Evolutionary conservation across 2,113 vertebrate species (phyloP).

Genomic region (Oreochromis niloticus): DNA sequence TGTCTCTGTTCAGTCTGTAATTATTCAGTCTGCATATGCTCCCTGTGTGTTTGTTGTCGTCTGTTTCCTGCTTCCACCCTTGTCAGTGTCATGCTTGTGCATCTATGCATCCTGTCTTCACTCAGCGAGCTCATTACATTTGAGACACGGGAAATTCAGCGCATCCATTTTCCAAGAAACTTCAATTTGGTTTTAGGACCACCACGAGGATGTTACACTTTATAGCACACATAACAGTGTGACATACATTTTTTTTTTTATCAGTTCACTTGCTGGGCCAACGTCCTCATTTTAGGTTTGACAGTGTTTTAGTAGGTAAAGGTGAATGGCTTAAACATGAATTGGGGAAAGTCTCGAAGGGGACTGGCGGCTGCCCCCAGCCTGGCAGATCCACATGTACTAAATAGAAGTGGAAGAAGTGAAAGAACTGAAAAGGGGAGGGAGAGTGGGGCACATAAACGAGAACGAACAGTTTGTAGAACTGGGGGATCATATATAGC

Average conservation of each 20-base stretch:
- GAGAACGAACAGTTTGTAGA: too few relatives aligned
- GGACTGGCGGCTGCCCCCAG: neutral
- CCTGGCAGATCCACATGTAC: too few relatives aligned
- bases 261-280: neutral
- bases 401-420: too few relatives aligned
- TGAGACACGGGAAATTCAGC: neutral
- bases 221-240: neutral
- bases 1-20: constrained; percentile 50
- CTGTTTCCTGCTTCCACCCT: constrained; percentile 22
- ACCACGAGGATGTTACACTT: neutral
- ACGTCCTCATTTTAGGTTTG: neutral
- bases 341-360: neutral
- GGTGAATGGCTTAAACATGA: neutral
- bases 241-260: neutral
- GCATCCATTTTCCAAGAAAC: neutral
- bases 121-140: neutral
- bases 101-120: neutral
- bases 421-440: too few relatives aligned
- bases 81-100: neutral
- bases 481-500: too few relatives aligned
- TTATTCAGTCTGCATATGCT: constrained; percentile 57
- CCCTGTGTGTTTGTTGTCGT: constrained; percentile 45
- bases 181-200: neutral
- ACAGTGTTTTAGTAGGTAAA: neutral
- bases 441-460: too few relatives aligned